These are phyloP conservation scores for Meteorus colon DNA, from an alignment of 2,888 invertebrate genomes.

Conservation along the genomic window DNA sequence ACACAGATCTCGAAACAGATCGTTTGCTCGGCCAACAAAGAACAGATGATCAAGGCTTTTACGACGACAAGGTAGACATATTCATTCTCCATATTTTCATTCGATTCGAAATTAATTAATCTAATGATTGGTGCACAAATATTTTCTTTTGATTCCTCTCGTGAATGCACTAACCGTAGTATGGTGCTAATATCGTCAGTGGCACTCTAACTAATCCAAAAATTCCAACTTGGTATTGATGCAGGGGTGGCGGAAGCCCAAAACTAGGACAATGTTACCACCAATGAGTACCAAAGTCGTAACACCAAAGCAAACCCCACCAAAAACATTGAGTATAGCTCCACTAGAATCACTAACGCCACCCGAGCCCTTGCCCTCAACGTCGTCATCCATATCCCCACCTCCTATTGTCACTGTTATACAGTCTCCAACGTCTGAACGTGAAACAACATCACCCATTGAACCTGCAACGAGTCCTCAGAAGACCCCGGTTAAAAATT, in stretches of 20 bases:
- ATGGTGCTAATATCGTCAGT: constrained; percentile 35
- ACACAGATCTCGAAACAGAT: constrained; percentile 98
- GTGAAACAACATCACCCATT: constrained; percentile 66
- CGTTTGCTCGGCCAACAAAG: constrained; percentile 94
- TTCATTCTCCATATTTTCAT: constrained; percentile 1
- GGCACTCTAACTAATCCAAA: constrained; percentile 26
- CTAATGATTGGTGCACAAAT: constrained; percentile 40
- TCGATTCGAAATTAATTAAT: not conserved
- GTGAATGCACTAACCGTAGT: constrained; percentile 42
- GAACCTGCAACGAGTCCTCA: constrained; percentile 68
- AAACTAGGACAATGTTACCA: constrained; percentile 85
- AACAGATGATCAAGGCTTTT: constrained; percentile 94
- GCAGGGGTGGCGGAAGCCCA: constrained; percentile 87
- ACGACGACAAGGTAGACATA: constrained; percentile 84
- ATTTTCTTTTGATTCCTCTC: constrained; percentile 30
- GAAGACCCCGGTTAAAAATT: constrained; percentile 72
- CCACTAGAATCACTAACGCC: constrained; percentile 68
- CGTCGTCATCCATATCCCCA: constrained; percentile 64
- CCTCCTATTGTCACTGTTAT: constrained; percentile 66
- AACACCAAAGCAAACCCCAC: constrained; percentile 76
- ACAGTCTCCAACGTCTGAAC: constrained; percentile 65
- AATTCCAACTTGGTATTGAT: constrained; percentile 61
- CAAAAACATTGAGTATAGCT: constrained; percentile 69
- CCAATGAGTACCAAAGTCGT: constrained; percentile 74
- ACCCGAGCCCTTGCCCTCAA: constrained; percentile 68